Conservation (phyloP, 2,797 vertebrate genomes). For the Microctenopoma stevenorrisi region DNA sequence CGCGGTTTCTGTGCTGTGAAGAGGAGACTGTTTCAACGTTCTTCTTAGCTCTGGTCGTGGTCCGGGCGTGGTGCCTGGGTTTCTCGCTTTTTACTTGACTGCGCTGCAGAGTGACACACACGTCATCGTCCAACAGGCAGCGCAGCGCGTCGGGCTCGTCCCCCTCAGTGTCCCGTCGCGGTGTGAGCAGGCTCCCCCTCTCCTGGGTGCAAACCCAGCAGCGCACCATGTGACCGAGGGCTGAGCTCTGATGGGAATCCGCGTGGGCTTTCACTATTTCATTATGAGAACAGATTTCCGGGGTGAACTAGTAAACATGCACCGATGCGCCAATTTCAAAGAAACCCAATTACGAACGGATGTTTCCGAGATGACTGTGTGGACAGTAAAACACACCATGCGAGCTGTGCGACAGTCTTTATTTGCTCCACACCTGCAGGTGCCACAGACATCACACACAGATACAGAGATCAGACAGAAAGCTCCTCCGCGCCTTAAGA, state of each 20-base stretch:
- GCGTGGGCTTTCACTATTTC: slow-evolving; percentile 68
- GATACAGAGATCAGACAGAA: slow-evolving; percentile 40
- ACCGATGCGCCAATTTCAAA: slow-evolving; percentile 24
- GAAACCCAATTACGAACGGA: slow-evolving; percentile 1
- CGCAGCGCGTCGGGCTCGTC: slow-evolving; percentile 1
- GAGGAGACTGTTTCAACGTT: slow-evolving; percentile 26
- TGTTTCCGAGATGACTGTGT: neutral
- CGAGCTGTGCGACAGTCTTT: slow-evolving; percentile 77
- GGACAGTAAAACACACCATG: slow-evolving; percentile 17
- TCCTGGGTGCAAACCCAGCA: slow-evolving; percentile 16
- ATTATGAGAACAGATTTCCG: slow-evolving; percentile 74
- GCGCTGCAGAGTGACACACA: slow-evolving; percentile 29
- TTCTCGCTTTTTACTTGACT: slow-evolving; percentile 84
- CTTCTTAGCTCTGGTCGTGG: slow-evolving; percentile 43
- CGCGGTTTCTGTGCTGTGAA: slow-evolving; percentile 26
- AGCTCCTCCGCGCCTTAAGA: slow-evolving; percentile 46
- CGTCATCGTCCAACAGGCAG: neutral
- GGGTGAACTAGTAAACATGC: slow-evolving; percentile 57
- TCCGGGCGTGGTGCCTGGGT: slow-evolving; percentile 88
- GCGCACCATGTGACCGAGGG: slow-evolving; percentile 78
- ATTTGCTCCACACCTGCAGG: slow-evolving; percentile 79
- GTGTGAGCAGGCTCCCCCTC: slow-evolving; percentile 26
- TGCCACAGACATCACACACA: slow-evolving; percentile 66
- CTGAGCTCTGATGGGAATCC: slow-evolving; percentile 73
- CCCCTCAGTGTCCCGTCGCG: slow-evolving; percentile 30